A percentile compares a stretch with the other conserved stretches of the same genome.
Evolutionary conservation across 2,113 vertebrate genomes (phyloP).

Genomic region (Actenoides lindsayi): DNA sequence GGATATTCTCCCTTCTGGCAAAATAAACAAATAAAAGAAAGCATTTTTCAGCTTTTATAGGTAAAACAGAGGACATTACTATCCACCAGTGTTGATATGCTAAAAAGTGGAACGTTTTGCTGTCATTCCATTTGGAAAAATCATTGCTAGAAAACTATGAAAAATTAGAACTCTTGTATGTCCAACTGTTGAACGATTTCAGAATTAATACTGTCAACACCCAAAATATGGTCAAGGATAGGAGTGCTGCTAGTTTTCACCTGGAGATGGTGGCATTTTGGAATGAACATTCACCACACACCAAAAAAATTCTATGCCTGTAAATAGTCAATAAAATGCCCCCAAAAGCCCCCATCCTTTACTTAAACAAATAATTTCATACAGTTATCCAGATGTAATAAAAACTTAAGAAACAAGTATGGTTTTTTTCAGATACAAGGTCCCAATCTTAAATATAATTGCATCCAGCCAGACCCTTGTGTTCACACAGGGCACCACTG

Average conservation of each 20-base stretch:
- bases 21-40: not conserved
- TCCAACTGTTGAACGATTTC: not conserved
- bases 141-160: not conserved
- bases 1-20: not conserved
- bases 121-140: not conserved
- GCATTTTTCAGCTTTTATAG: not conserved
- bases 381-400: not conserved
- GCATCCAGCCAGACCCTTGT: not conserved
- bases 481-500: slow-evolving; percentile 11
- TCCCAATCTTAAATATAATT: not conserved
- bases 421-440: not conserved
- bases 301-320: not conserved
- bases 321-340: not conserved
- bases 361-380: not conserved
- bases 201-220: not conserved
- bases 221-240: not conserved
- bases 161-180: not conserved
- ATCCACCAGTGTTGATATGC: not conserved
- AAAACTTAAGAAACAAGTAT: slow-evolving; percentile 42
- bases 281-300: not conserved
- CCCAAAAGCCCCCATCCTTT: not conserved
- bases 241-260: not conserved
- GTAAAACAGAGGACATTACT: not conserved
- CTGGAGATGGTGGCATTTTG: not conserved
- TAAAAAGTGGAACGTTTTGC: not conserved